Percentiles rank a stretch among this genome's conserved stretches.
phyloP scores from a whole-genome alignment of 2,797 vertebrate species.

The Chelonia mydas region DNA sequence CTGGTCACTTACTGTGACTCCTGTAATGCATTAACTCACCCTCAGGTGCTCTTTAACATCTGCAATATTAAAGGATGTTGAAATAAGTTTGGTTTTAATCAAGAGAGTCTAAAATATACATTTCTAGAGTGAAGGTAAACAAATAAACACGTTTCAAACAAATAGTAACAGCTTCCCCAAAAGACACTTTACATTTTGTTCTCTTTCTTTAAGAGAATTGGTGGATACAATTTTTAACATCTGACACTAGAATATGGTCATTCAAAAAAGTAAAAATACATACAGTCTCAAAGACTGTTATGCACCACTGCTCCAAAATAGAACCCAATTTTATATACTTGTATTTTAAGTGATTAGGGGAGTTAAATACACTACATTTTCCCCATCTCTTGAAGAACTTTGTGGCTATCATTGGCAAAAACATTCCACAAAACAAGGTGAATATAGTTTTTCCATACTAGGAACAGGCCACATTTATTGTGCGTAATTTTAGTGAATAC shows the following conservation, averaged over 20 bases:
- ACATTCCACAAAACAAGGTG: not conserved
- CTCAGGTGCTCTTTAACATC: not conserved
- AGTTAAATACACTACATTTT: not conserved
- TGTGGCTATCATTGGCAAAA: not conserved
- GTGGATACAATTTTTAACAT: not conserved
- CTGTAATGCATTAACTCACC: not conserved
- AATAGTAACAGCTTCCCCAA: not conserved
- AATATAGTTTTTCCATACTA: not conserved
- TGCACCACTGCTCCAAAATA: not conserved
- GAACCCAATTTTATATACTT: not conserved
- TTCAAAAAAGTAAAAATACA: not conserved
- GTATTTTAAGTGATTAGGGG: not conserved
- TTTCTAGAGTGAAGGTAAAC: not conserved
- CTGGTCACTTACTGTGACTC: not conserved
- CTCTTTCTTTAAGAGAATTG: not conserved
- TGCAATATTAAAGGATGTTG: not conserved
- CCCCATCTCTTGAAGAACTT: not conserved
- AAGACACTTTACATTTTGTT: no score
- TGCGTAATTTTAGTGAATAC: not conserved
- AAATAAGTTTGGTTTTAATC: not conserved
- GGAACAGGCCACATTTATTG: not conserved
- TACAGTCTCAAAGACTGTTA: not conserved
- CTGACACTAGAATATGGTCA: not conserved
- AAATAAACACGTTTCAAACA: not conserved
- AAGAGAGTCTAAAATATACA: not conserved